These are phyloP conservation scores for Otolemur crassicaudatus DNA, from an alignment of 2,797 vertebrate species.

Conservation along the genomic window DNA sequence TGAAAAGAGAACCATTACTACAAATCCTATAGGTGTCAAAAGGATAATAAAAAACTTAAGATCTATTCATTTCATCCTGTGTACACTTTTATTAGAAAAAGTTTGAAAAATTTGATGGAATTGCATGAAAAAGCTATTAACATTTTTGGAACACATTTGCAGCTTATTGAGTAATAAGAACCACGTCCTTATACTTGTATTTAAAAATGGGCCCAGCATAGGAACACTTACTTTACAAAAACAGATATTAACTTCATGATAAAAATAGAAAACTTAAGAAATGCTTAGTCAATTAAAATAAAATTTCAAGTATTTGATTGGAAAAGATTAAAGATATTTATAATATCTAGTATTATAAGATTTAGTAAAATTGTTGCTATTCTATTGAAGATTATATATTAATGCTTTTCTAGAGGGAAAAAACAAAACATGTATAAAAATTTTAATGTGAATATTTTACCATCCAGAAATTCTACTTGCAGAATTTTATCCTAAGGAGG, in stretches of 20 bases:
- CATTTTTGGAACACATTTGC: background rate
- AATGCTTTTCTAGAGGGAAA: background rate
- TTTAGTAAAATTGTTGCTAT: background rate
- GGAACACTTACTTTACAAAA: background rate
- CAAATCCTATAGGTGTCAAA: background rate
- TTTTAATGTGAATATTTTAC: background rate
- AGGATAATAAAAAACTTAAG: background rate
- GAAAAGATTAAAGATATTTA: background rate
- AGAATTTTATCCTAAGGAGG: background rate
- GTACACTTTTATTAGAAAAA: background rate
- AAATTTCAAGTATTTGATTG: background rate
- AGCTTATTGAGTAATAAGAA: background rate
- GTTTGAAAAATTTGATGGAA: background rate
- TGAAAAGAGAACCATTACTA: background rate
- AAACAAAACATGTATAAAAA: background rate
- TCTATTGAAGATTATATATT: background rate
- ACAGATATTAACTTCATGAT: background rate
- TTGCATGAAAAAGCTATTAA: background rate
- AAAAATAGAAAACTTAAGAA: background rate
- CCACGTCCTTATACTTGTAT: background rate
- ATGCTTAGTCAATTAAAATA: background rate
- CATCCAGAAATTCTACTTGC: background rate
- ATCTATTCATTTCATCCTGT: background rate
- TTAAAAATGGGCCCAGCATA: background rate
- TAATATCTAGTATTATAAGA: background rate